Evolutionary conservation across 2,888 invertebrate species (phyloP).

Genomic region (Yponomeuta plumbellus): DNA sequence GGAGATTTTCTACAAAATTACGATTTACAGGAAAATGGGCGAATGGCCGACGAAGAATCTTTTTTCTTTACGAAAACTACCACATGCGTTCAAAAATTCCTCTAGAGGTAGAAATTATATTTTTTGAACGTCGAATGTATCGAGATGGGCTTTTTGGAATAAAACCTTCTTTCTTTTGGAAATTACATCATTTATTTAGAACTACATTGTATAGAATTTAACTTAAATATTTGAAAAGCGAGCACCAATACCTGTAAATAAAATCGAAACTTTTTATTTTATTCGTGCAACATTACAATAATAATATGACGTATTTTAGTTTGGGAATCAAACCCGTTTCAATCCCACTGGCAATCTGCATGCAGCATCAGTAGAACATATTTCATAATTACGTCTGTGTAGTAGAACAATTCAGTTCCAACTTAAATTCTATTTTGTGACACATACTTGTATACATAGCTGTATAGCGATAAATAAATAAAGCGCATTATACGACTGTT

Average conservation of each 20-base stretch:
- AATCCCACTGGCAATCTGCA: too few relatives aligned
- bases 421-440: too few relatives aligned
- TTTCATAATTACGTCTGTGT: too few relatives aligned
- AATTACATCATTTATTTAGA: background rate
- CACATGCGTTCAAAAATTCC: conserved; percentile 14
- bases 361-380: too few relatives aligned
- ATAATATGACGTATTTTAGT: too few relatives aligned
- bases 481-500: too few relatives aligned
- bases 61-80: conserved; percentile 23
- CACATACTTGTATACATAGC: too few relatives aligned
- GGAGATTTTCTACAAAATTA: conserved; percentile 21
- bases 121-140: background rate
- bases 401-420: too few relatives aligned
- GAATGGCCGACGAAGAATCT: background rate
- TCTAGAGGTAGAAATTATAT: background rate
- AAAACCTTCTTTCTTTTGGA: background rate
- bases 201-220: background rate
- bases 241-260: background rate
- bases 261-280: background rate
- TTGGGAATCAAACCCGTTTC: too few relatives aligned
- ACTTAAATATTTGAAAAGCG: background rate
- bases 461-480: too few relatives aligned
- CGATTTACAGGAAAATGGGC: conserved; percentile 19
- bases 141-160: background rate
- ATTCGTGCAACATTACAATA: background rate